phyloP scores from a whole-genome alignment of 2,888 invertebrate genomes.

The Theretra japonica region DNA sequence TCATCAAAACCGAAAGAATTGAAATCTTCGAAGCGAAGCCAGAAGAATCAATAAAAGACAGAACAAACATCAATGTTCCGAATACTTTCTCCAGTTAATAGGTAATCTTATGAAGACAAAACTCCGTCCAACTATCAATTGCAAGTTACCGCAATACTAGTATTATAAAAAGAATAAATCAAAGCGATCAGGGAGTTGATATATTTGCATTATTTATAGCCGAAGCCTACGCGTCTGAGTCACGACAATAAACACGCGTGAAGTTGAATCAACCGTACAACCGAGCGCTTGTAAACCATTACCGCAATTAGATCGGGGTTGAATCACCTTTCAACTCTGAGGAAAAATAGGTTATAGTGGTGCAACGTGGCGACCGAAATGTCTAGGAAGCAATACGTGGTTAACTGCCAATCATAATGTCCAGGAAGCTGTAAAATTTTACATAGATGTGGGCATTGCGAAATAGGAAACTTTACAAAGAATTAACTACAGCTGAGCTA shows the following conservation, averaged over 20 bases:
- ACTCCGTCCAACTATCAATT: too few species aligned
- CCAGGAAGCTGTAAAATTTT: constrained; percentile 10
- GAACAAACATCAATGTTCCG: too few species aligned
- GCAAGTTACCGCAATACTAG: neutral
- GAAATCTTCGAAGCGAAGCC: too few species aligned
- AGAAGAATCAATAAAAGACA: too few species aligned
- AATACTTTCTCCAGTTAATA: too few species aligned
- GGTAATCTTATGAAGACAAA: too few species aligned
- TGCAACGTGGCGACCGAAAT: neutral
- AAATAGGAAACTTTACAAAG: too few species aligned
- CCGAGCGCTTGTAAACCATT: constrained; percentile 21
- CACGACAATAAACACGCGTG: constrained; percentile 30
- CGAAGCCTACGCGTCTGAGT: constrained; percentile 10
- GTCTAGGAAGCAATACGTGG: neutral
- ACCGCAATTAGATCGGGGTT: constrained; percentile 44
- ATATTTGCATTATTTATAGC: constrained; percentile 14
- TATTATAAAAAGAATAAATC: neutral
- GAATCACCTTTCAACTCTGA: constrained; percentile 39
- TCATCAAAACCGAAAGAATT: too few species aligned
- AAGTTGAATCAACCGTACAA: constrained; percentile 36
- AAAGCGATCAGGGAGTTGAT: neutral
- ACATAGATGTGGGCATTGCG: neutral
- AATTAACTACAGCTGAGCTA: too few species aligned
- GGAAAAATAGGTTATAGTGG: constrained; percentile 5
- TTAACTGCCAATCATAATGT: neutral